Base-by-base conservation (phyloP, 1,140 invertebrate species). In the Diabrotica undecimpunctata region DNA sequence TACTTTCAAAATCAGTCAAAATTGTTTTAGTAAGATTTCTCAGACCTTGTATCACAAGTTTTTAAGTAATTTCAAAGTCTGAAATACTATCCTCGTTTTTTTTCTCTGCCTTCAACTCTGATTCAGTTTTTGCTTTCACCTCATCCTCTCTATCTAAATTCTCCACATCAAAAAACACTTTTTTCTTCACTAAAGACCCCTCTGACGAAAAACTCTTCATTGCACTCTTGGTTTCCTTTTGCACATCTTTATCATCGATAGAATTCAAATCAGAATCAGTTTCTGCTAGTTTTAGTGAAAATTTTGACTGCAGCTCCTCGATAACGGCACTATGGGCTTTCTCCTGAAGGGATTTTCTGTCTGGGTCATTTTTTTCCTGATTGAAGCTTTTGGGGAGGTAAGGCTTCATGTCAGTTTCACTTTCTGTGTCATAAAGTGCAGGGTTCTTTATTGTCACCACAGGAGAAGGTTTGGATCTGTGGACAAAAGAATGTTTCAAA, bases 121-220 rank as follows among this genome's bases (percentile, higher is more conserved):
- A 14, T 25, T 25, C 25, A 25, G 25, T 25, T 25, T 25, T 25
- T 25, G 25, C 25, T 25, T 25, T 25, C 6, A 55, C 25, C 25
- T 55, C 54, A 13, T 11, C 10, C 25, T 55, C 35, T 25, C 25
- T 4, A 61, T 61, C 51, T 2, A 11, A 10, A n/a, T 55, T 69
- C 39, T 74, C 65, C 54, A 78, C 66, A 70, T 76, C 70, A 62
- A 78, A 78, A 7, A 75, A 56, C 7, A 78, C 76, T 59, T 75
- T 75, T 62, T 78, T 78, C 59, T 75, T 78, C 4, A 65, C 62
- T n/a, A 73, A 57, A 50, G 70, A 70, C 56, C 63, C 66, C 5
- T 57, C 58, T 11, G 71, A 67, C 4, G 74, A 67, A 62, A 62
- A 74, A 64, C 50, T 73, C 64, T 76, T 74, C 59, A 72, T 52